A percentile compares a stretch with the other conserved stretches of the same genome.
phyloP scores from a whole-genome alignment of 2,113 vertebrate genomes.

The Natator depressus region DNA sequence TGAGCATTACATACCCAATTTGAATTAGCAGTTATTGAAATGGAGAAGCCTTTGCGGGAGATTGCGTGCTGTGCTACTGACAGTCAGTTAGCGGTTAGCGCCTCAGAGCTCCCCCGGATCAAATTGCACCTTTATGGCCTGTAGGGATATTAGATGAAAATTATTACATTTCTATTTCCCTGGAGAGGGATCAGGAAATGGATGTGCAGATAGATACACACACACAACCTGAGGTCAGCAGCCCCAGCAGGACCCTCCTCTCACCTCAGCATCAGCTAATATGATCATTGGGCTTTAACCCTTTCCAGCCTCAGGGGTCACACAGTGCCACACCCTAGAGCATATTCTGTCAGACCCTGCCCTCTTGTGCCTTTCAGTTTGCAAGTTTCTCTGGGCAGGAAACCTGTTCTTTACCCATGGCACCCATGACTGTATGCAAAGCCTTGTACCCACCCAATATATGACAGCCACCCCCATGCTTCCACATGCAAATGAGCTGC shows the following conservation, averaged over 20 bases:
- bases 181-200: background rate
- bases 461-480: background rate
- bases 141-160: background rate
- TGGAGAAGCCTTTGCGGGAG: background rate
- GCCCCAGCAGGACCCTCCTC: background rate
- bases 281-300: background rate
- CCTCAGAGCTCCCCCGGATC: background rate
- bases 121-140: background rate
- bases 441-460: background rate
- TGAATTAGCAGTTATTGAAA: background rate
- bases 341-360: background rate
- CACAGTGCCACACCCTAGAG: background rate
- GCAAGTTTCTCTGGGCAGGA: background rate
- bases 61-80: background rate
- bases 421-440: background rate
- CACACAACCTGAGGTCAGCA: background rate
- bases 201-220: background rate
- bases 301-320: background rate
- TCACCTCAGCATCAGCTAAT: background rate
- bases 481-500: background rate
- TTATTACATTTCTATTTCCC: background rate
- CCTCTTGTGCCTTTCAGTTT: background rate
- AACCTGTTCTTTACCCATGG: background rate
- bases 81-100: background rate
- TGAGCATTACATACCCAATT: background rate